Evolutionary conservation across 2,797 vertebrate species (phyloP).

Genomic region (Amphiprion clarkii): DNA sequence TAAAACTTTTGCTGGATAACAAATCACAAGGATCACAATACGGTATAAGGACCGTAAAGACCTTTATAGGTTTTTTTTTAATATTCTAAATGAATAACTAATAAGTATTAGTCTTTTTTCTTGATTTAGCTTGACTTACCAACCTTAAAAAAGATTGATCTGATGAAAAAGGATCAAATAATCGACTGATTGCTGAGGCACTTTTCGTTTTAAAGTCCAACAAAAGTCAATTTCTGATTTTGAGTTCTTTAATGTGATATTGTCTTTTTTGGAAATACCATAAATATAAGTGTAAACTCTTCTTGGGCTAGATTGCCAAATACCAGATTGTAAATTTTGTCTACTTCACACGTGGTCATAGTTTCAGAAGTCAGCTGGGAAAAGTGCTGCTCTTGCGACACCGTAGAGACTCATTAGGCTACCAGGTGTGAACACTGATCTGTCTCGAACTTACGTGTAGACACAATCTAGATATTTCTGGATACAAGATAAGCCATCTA

Average conservation of each 20-base stretch:
- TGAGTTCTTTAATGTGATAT: background rate
- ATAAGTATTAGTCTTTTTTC: too few relatives aligned
- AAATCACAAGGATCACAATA: too few relatives aligned
- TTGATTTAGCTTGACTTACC: background rate
- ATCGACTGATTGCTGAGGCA: too few relatives aligned
- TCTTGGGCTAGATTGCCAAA: background rate
- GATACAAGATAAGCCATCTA: constrained; percentile 29
- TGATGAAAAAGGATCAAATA: background rate
- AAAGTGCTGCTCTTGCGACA: background rate
- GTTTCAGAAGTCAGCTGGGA: constrained; percentile 2
- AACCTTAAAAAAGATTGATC: background rate
- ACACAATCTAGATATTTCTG: constrained; percentile 51
- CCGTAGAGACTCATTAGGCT: background rate
- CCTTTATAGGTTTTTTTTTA: too few relatives aligned
- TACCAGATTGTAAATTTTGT: background rate
- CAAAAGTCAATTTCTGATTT: background rate
- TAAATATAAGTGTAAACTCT: background rate
- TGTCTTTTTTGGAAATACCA: background rate
- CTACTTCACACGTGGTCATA: background rate
- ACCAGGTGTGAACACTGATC: constrained; percentile 40
- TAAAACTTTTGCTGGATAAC: too few relatives aligned
- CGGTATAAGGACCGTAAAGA: too few relatives aligned
- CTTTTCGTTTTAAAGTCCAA: too few relatives aligned
- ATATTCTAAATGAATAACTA: too few relatives aligned
- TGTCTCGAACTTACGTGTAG: constrained; percentile 10